Evolutionary conservation across 2,113 vertebrate species (phyloP).

Genomic region (Labeo rohita): DNA sequence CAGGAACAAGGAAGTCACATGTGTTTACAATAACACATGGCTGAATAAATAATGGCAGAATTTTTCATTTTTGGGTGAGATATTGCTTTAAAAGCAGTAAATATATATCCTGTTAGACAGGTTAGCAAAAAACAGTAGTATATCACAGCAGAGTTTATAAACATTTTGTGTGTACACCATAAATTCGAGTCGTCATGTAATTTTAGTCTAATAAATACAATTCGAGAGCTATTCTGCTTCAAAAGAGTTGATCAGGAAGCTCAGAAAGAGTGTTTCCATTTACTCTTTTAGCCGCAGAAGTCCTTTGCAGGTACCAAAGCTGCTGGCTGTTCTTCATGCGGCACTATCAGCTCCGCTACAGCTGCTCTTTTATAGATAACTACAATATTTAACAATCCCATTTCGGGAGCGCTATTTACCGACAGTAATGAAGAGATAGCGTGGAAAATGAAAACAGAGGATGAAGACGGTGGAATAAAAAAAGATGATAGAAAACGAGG

Average conservation of each 20-base stretch:
- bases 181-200: background rate
- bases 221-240: background rate
- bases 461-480: slow-evolving; percentile 56
- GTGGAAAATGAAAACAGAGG: slow-evolving; percentile 64
- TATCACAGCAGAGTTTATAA: background rate
- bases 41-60: background rate
- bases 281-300: slow-evolving; percentile 56
- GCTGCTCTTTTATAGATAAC: slow-evolving; percentile 76
- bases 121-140: background rate
- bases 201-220: slow-evolving; percentile 51
- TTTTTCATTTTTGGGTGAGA: background rate
- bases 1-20: background rate
- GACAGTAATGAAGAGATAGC: slow-evolving; percentile 71
- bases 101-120: background rate
- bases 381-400: slow-evolving; percentile 54
- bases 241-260: background rate
- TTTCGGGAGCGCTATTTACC: slow-evolving; percentile 64
- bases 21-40: background rate
- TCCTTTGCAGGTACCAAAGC: slow-evolving; percentile 48
- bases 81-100: background rate
- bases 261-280: slow-evolving; percentile 41
- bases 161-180: background rate
- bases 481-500: slow-evolving; percentile 35
- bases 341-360: slow-evolving; percentile 63
- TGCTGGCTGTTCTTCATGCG: slow-evolving; percentile 54